Percentiles rank a stretch among this genome's conserved stretches.
These are phyloP conservation scores for Montipora capitata DNA, from an alignment of 92 coral and sea anemone species.

Conservation along the genomic window DNA sequence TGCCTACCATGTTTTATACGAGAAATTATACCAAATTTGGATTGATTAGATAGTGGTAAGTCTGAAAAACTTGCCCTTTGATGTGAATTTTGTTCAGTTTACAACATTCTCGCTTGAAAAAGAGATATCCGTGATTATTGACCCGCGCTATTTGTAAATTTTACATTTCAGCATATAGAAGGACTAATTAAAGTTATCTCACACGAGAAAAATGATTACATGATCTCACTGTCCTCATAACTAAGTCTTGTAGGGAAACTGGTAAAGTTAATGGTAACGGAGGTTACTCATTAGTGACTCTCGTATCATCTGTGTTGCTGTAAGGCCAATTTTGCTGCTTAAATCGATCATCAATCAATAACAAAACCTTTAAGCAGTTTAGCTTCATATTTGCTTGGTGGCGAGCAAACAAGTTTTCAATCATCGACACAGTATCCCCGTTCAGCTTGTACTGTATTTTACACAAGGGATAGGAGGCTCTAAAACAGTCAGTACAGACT, in stretches of 20 bases:
- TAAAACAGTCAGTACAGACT: slow-evolving; percentile 26
- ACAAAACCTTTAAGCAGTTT: not conserved
- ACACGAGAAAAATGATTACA: too few species aligned
- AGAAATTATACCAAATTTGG: too few species aligned
- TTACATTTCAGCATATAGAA: too few species aligned
- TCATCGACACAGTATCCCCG: slow-evolving; percentile 26
- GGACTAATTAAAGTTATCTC: too few species aligned
- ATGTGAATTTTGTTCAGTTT: too few species aligned
- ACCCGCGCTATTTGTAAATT: too few species aligned
- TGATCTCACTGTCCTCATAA: too few species aligned
- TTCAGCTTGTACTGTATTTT: not conserved
- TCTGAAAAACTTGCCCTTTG: too few species aligned
- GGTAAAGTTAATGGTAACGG: slow-evolving; percentile 18
- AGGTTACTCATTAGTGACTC: slow-evolving; percentile 13
- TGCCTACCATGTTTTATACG: too few species aligned
- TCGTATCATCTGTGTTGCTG: not conserved
- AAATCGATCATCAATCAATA: not conserved
- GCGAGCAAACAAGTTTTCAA: slow-evolving; percentile 20
- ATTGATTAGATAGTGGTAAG: too few species aligned
- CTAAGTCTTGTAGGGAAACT: not conserved
- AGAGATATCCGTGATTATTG: too few species aligned
- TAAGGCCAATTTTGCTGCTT: not conserved
- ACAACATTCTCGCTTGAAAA: too few species aligned
- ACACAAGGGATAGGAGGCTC: slow-evolving; percentile 34
- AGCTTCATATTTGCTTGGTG: not conserved